Evolutionary conservation across 2,113 vertebrate species (phyloP).

Genomic region (Mirza zaza): DNA sequence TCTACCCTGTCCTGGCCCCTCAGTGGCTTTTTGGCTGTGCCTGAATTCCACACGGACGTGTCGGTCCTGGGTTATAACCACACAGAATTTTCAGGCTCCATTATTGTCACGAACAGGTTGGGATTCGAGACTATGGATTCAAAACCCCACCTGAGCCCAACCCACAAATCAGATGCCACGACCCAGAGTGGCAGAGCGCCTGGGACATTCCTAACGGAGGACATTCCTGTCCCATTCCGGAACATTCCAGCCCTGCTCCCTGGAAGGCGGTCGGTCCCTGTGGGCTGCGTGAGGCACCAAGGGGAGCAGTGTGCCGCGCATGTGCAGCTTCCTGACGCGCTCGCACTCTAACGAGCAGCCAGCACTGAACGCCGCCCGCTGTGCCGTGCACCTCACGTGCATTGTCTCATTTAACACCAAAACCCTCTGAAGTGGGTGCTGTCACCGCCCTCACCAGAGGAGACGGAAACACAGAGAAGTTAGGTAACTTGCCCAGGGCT

Average conservation of each 20-base stretch:
- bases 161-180: not conserved
- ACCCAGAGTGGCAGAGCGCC: not conserved
- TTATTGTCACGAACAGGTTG: not conserved
- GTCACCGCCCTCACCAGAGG: not conserved
- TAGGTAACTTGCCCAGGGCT: not conserved
- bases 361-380: not conserved
- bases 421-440: not conserved
- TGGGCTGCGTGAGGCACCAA: not conserved
- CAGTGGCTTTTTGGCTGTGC: not conserved
- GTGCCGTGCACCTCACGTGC: too few relatives aligned
- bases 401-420: not conserved
- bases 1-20: not conserved
- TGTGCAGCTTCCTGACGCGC: rapidly evolving
- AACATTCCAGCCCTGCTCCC: not conserved
- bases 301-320: rapidly evolving
- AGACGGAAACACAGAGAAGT: not conserved
- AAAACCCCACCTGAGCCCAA: not conserved
- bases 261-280: not conserved
- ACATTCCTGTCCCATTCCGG: too few relatives aligned
- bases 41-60: not conserved
- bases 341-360: not conserved
- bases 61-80: not conserved
- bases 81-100: not conserved
- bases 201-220: not conserved
- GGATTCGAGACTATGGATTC: not conserved